A percentile compares a stretch with the other conserved stretches of the same genome.
phyloP scores from a whole-genome alignment of 1,140 invertebrate genomes.

The Yoshiicerus persimilis region DNA sequence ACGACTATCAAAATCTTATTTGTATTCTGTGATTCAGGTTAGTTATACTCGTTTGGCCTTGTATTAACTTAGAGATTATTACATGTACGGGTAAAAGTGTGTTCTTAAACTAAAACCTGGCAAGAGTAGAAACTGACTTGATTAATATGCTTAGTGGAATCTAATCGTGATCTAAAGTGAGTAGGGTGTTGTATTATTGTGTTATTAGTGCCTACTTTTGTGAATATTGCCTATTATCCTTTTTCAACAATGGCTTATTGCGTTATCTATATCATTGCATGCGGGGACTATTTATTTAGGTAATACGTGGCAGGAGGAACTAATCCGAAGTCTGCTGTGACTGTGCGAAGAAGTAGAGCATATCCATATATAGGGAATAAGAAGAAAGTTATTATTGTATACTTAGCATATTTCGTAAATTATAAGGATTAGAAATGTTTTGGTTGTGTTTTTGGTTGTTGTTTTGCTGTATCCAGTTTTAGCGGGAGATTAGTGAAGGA shows the following conservation, averaged over 20 bases:
- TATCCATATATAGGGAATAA: neutral
- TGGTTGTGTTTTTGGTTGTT: neutral
- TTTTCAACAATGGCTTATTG: neutral
- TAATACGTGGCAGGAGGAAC: neutral
- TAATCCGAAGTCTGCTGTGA: neutral
- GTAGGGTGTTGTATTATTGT: neutral
- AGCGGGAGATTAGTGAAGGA: neutral
- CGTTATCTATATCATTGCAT: neutral
- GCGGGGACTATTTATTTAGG: neutral
- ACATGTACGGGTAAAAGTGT: too few relatives aligned
- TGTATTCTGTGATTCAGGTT: too few relatives aligned
- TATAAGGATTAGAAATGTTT: neutral
- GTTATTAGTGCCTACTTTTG: too few relatives aligned
- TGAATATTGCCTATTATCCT: neutral
- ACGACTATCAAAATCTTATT: too few relatives aligned
- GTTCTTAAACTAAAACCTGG: too few relatives aligned
- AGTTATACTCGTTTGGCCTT: too few relatives aligned
- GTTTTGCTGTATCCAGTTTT: neutral
- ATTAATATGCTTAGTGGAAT: neutral
- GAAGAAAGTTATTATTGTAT: neutral
- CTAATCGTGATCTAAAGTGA: neutral
- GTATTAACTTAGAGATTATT: too few relatives aligned
- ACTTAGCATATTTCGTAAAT: neutral
- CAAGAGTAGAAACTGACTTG: neutral
- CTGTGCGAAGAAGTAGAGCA: neutral